Conservation (phyloP, 2,888 invertebrate species). For the Osmoderma eremita region DNA sequence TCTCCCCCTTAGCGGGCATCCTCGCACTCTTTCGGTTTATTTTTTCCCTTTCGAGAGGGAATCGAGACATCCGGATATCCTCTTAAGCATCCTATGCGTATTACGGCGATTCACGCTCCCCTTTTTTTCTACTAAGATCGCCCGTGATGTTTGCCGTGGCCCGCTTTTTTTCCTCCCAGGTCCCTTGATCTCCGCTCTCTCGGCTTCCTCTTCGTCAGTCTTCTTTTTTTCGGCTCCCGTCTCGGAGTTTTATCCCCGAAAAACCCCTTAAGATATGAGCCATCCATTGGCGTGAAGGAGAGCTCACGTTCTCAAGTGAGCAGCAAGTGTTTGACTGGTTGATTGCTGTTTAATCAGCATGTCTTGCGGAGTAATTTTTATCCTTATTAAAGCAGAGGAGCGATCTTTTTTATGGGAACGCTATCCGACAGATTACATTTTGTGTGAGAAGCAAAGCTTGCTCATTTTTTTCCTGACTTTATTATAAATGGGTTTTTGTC, state of each 20-base stretch:
- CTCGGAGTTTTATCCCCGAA: conserved; percentile 6
- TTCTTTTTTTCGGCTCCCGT: conserved; percentile 6
- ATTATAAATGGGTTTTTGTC: conserved; percentile 36
- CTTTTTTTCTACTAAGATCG: conserved; percentile 30
- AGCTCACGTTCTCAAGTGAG: conserved; percentile 50
- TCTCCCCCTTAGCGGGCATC: conserved; percentile 71
- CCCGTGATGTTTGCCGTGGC: conserved; percentile 58
- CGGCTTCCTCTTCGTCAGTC: conserved; percentile 4
- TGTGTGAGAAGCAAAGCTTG: conserved; percentile 51
- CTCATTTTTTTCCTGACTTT: conserved; percentile 22
- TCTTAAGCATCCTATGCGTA: conserved; percentile 54
- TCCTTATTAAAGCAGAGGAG: conserved; percentile 57
- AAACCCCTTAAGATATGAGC: conserved; percentile 58
- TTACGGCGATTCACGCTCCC: conserved; percentile 43
- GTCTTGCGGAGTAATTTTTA: conserved; percentile 61
- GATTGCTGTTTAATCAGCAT: conserved; percentile 63
- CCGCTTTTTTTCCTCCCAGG: conserved; percentile 54
- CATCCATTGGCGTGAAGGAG: conserved; percentile 55
- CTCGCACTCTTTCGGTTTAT: conserved; percentile 51
- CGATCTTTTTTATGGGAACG: conserved; percentile 44
- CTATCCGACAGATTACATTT: conserved; percentile 54
- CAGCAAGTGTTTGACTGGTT: conserved; percentile 57
- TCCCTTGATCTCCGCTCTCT: conserved; percentile 22
- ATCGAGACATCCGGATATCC: conserved; percentile 59
- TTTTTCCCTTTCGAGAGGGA: conserved; percentile 51